Evolutionary conservation across 2,888 invertebrate genomes (phyloP), one percentile per base, ranked within the genome.

Genomic region (Polyommatus iphigenia): DNA sequence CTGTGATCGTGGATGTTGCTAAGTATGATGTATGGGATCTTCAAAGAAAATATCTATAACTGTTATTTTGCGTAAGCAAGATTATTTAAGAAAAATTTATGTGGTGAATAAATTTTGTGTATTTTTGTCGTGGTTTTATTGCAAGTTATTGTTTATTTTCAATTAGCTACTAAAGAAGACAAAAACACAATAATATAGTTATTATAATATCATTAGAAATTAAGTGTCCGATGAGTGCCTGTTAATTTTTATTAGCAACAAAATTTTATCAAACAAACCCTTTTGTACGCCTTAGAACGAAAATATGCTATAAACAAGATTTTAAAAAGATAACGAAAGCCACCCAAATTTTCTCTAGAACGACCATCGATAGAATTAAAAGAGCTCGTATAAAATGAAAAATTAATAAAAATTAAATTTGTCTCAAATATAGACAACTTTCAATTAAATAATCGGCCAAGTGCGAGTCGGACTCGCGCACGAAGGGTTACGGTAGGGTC

Each of bases 41-140:
- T 91, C 88, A 90, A 87, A 88, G 85, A 87, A 88, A 88, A 85
- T 87, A 86, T 88, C 84, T 90, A 89, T 89, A 88, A 88, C 85
- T 92, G 92, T 93, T 94, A 93, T 92, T 92, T 93, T 93, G 92
- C 91, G 89, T 88, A 87, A 86, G 90, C 91, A 89, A 90, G 88
- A 89, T 87, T 87, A 89, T 89, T 88, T 87, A 89, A 88, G 86
- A 86, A 89, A 90, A 91, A 89, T 91, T 92, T 93, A 93, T 91
- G 93, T 93, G 93, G 93, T 93, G 89, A 93, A 93, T 93, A 93
- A 93, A 91, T 87, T 91, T 93, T 93, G 92, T 94, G 93, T 92
- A 92, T 89, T 90, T 89, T 87, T 85, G 54, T 81, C 83, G 78
- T 83, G 71, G 71, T 78, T 83, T 87, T 81, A 84, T 79, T 82